Evolutionary conservation across 2,113 vertebrate genomes (phyloP), one percentile per base, ranked within the genome.

Genomic region (Halcyon senegalensis): DNA sequence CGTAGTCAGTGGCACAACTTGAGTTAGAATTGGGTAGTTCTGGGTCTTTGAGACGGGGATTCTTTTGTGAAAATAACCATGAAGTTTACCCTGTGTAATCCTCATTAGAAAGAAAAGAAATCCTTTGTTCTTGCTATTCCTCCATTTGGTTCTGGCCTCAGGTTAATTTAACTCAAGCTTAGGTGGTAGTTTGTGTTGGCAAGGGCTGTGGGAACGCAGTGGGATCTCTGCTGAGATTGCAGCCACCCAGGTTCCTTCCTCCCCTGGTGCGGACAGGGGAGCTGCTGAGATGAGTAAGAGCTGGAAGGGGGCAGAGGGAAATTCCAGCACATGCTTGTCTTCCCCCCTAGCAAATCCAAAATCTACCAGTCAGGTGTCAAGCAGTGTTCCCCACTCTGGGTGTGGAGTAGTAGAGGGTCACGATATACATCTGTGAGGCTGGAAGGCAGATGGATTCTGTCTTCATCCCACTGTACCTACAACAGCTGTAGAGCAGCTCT

Each of bases 111-210:
- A 74, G 58, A 64, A 67, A 41, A 23, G 63, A 91, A 27, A 66
- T 35, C 23, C 39, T 95, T 86, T 88, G 50, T 95, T 94, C 79
- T 94, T 91, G 46, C 33, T 93, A 60, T 50, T 93, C 28, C 35
- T 89, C 30, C 31, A 84, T 92, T 68, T 92, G 43, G 51, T 81
- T 90, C 39, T 87, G 56, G 82, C 79, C 53, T 68, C 5, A 43
- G 4, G 27, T 92, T 88, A 93, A 68, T 89, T 94, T 81, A 78
- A 75, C 73, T 84, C 56, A 39, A 0, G 79, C 48, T 74, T 58
- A 66, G 48, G 44, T 74, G 0, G 1, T 50, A 31, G 69, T 90
- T 86, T 85, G 8, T 89, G 21, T 79, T 96, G 84, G 62, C 63
- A 86, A 58, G 14, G 20, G 41, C 20, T 80, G 59, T 94, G 84